Percentiles rank a stretch among this genome's conserved stretches.
Evolutionary conservation across 2,797 vertebrate species (phyloP).

Genomic region (Labroides dimidiatus): DNA sequence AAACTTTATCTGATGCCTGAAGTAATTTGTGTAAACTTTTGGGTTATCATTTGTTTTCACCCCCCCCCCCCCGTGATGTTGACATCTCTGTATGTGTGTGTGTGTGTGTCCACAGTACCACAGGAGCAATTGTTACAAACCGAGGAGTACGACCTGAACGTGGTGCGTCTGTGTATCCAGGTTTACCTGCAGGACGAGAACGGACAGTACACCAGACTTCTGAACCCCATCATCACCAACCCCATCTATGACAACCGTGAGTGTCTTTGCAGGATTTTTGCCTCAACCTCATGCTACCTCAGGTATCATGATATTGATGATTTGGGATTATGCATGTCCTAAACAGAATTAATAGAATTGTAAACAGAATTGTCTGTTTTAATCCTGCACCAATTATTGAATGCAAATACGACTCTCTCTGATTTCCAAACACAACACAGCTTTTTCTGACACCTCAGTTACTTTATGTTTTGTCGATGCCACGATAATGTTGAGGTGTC

Average conservation of each 20-base stretch:
- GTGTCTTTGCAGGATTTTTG: conserved; percentile 19
- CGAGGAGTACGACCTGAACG: conserved; percentile 96
- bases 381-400: no score
- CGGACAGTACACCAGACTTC: conserved; percentile 85
- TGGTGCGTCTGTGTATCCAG: conserved; percentile 97
- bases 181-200: conserved; percentile 91
- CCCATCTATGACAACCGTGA: conserved; percentile 95
- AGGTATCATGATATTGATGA: no score
- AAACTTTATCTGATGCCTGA: no score
- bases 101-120: conserved; percentile 83
- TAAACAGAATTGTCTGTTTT: no score
- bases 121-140: conserved; percentile 92
- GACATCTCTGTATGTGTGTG: conserved; percentile 5
- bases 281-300: no score
- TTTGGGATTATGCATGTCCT: no score
- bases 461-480: no score
- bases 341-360: no score
- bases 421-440: no score
- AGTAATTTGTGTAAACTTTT: neutral
- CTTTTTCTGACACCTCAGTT: no score
- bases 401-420: no score
- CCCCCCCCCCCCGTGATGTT: neutral
- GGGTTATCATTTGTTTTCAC: neutral
- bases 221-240: conserved; percentile 93
- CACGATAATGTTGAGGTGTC: no score